Evolutionary conservation across 2,113 vertebrate species (phyloP), one percentile per base, ranked within the genome.

Genomic region (Oreotrochilus melanogaster): DNA sequence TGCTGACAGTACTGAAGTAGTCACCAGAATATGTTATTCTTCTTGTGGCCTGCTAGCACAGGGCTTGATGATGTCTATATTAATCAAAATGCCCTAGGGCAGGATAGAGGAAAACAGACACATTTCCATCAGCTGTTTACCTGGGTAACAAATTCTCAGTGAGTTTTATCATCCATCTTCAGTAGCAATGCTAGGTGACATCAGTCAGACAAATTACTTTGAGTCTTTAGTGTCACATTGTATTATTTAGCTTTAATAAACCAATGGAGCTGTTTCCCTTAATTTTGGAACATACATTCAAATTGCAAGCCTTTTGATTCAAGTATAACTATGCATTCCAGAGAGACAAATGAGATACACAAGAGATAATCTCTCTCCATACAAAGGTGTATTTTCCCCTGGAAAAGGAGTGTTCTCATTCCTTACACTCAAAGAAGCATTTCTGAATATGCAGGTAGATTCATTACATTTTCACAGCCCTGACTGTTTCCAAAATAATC

Each of bases 91-190:
- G 71, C 66, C 71, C 61, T 9, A 42, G 71, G 84, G 82, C 65
- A 83, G 64, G 35, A 74, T 30, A 73, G 51, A 88, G 56, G 45
- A 81, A 54, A 24, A 65, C 14, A 78, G 86, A 56, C 70, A 93
- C 25, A 70, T 95, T 92, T 96, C 69, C 76, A 87, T 92, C 88
- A 72, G 30, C 72, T 95, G 58, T 94, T 97, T 95, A 88, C 61
- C 54, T 50, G 48, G 65, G 86, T 93, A 94, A 88, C 66, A 79
- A 92, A 93, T 96, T 82, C 42, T 90, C 86, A 62, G 27, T 81
- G 74, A 83, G 24, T 80, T 94, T 91, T 86, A 53, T 87, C 88
- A 94, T 97, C 62, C 51, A 42, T 97, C 95, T 96, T 95, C 69
- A 71, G 61, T 51, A 69, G 70, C 53, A 93, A 87, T 91, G 65